Base-by-base conservation (phyloP, 1,140 invertebrate species). In the Neoseiulus cucumeris region DNA sequence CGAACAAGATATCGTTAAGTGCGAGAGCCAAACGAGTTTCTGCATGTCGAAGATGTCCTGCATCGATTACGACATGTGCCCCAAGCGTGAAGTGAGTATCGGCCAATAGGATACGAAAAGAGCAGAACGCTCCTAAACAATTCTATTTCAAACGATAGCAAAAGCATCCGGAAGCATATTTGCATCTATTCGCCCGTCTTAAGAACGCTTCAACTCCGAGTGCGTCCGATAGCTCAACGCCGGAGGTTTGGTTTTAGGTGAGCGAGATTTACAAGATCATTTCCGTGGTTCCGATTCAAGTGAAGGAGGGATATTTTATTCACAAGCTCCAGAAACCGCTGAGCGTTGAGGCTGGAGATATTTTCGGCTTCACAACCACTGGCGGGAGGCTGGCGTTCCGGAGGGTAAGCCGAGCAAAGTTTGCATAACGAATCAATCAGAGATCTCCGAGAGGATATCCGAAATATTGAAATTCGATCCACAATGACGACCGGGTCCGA, bases 361-460 rank as follows among this genome's bases (percentile, higher is more conserved):
- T 69, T 17, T 64, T 69, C 41, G 68, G 64, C 14, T 69, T 68
- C 66, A 68, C 66, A 59, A 68, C 68, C 18, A 29, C 68, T 20
- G 66, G 65, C 55, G 67, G 65, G 12, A 65, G 68, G 55, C 51
- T 69, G 28, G 55, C 67, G 0, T 68, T 68, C 55, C 64, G 68
- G 64, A 66, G 29, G 39, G 29, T 65, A 20, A 2, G 28, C 20
- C n/a, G n/a, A n/a, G n/a, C n/a, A n/a, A n/a, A n/a, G n/a, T 17
- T 6, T 20, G 41, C 41, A 18, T 14, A n/a, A 20, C 29, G 59
- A n/a, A n/a, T n/a, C n/a, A n/a, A n/a, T 17, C 12, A 12, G 20
- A 59, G 14, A 17, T 59, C 22, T 59, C 30, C 20, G 51, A 25
- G 51, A 59, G 12, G 1, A 12, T 59, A 17, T 14, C 17, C 12